Percentiles rank a stretch among this genome's conserved stretches.
phyloP scores from a whole-genome alignment of 2,113 vertebrate genomes.

The Opisthocomus hoazin region DNA sequence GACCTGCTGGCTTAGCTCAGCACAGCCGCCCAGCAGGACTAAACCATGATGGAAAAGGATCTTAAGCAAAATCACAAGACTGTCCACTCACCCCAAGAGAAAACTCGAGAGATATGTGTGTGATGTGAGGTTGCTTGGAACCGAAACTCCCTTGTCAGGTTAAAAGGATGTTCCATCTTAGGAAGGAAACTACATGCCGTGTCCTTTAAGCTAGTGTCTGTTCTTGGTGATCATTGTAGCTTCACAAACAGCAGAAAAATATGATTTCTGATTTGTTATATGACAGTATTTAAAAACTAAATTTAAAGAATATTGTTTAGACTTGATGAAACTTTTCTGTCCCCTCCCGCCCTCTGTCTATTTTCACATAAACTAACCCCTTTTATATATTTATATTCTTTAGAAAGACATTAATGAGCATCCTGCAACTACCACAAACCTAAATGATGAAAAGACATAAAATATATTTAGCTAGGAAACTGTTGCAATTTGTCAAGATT shows the following conservation, averaged over 20 bases:
- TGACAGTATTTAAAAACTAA: neutral
- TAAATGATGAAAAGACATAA: neutral
- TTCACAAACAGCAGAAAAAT: neutral
- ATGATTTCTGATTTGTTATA: neutral
- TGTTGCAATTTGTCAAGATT: neutral
- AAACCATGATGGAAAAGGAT: neutral
- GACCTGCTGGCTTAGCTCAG: neutral
- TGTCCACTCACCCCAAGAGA: neutral
- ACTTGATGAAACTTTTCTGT: neutral
- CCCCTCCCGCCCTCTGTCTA: rapidly evolving
- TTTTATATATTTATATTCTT: neutral
- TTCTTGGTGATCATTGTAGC: neutral
- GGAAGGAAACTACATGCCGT: neutral
- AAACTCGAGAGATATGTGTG: neutral
- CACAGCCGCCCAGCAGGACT: neutral
- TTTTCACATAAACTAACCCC: neutral
- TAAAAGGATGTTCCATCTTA: neutral
- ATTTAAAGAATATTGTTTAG: neutral
- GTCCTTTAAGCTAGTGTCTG: neutral
- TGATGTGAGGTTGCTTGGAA: neutral
- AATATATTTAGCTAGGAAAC: neutral
- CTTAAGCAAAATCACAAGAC: neutral
- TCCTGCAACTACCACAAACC: neutral
- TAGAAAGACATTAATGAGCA: neutral
- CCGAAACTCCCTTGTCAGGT: neutral